Base-by-base conservation (phyloP, 2,797 vertebrate species). In the Lepus oiostolus region DNA sequence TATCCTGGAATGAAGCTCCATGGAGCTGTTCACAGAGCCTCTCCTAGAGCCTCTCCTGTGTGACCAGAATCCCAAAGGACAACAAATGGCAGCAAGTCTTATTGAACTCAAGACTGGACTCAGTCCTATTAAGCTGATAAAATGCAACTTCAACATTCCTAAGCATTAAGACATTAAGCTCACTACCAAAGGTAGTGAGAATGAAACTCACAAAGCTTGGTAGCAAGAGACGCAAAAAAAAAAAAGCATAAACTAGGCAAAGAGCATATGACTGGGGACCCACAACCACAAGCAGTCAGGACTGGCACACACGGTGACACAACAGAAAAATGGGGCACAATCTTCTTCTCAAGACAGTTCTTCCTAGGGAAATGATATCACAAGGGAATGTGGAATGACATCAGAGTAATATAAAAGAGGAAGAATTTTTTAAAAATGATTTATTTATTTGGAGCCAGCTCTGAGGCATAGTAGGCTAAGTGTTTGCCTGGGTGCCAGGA, bases 121-220 rank as follows among this genome's bases (percentile, higher is more conserved):
- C 74, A 81, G 38, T 52, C 75, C 68, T 38, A 47, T 6, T 77
- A 93, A 87, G 13, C 32, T 19, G 21, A 74, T 24, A 85, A n/a
- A 92, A 70, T 7, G 84, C 16, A 88, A 92, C 65, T 68, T 89
- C 74, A 35, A 80, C 1, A 85, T 26, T 62, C 71, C 24, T 35
- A 68, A 85, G 42, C 63, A 88, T 82, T 85, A 86, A 68, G 60
- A 93, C 71, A 95, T 50, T 80, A 60, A 94, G 74, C 75, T 77
- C 30, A 65, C 47, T 47, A 54, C 74, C 65, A 62, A 70, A 87
- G 24, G 12, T 19, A 17, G 17, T 42, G 28, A 83, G 58, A 35
- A 35, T 54, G 68, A 24, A 63, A 50, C 28, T 11, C 26, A 58
- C 71, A 92, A 13, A 74, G 50, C 24, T 32, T 12, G 68, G 67